Base-by-base conservation (phyloP, 2,797 vertebrate species). In the Emys orbicularis region DNA sequence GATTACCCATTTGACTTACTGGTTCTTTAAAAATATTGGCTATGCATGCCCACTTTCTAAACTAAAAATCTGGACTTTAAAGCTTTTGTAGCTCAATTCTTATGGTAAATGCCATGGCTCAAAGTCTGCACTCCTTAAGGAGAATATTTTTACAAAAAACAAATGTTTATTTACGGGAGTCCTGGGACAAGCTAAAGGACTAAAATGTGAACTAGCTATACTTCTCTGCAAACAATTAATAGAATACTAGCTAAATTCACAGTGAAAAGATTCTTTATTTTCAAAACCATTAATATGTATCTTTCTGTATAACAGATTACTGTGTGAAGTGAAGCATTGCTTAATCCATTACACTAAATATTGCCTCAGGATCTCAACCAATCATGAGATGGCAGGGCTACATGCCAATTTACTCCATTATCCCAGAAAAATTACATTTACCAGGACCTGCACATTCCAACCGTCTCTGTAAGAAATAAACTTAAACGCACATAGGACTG, bases 341-440 rank as follows among this genome's bases (percentile, higher is more conserved):
- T 96, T 94, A 88, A 93, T 94, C 94, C 93, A 86, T 49, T 79
- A 87, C 31, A 5, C 91, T 84, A 94, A 95, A 95, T 94, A 95
- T 81, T 96, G 93, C 91, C 90, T 81, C 79, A 31, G 93, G 92
- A 90, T 52, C 82, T 83, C 87, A 53, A 13, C 1, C 2, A 95
- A 8, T 68, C 76, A 88, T 88, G 91, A 89, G 90, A 87, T 0
- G 16, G 82, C 89, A 94, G 83, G 89, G 88, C 86, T 86, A 50
- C 2, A 2, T 4, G 88, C 87, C 94, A 88, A 9, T 82, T 88
- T 18, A 47, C 34, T 6, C 27, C n/a, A 18, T 37, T 50, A 79
- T 77, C 90, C 49, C 72, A 79, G 27, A 79, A 59, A 44, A 92
- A 82, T 0, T 68, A 93, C 1, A 27, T 76, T 95, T 54, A 21